Evolutionary conservation across 2,797 vertebrate species (phyloP), one percentile per base, ranked within the genome.

Genomic region (Protosalanx chinensis): DNA sequence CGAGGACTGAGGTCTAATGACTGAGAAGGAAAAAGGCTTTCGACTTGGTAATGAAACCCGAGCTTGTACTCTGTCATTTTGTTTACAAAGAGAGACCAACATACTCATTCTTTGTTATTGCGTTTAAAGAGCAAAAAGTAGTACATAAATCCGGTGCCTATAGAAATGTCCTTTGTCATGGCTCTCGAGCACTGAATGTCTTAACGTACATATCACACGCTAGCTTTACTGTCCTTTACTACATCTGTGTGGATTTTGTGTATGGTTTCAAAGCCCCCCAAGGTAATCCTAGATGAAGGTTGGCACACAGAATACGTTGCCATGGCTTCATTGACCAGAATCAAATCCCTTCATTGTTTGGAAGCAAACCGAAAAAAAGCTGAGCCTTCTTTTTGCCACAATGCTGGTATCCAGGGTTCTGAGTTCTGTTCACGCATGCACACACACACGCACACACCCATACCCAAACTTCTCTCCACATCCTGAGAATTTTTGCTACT

Each of bases 261-360:
- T 18, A 70, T 72, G 6, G 57, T 82, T 76, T 41, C 58, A 62
- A 79, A 70, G 41, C 8, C 41, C 57, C 57, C 53, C 64, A 1
- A 35, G 66, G 75, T 81, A 79, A 84, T 74, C 77, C 79, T 71
- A 63, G 68, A 59, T 73, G 78, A 79, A 67, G 76, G 76, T 78
- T 66, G 78, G 75, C 82, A 78, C 84, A 85, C 66, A 2, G 78
- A 85, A 79, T 81, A 83, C 57, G 85, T 92, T 90, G 82, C 89
- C 84, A 90, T 87, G 88, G 87, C 70, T 72, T 72, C 83, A 7
- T 20, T 23, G 70, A 77, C 77, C 76, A 62, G 78, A 82, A 84
- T 86, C 71, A 91, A 88, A 91, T 88, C 88, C 88, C 76, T 62
- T 81, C 73, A 85, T 91, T 92, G 87, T 92, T 90, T 86, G 80